phyloP scores from a whole-genome alignment of 92 coral and sea anemone species.

The Epizoanthus illoricatus region DNA sequence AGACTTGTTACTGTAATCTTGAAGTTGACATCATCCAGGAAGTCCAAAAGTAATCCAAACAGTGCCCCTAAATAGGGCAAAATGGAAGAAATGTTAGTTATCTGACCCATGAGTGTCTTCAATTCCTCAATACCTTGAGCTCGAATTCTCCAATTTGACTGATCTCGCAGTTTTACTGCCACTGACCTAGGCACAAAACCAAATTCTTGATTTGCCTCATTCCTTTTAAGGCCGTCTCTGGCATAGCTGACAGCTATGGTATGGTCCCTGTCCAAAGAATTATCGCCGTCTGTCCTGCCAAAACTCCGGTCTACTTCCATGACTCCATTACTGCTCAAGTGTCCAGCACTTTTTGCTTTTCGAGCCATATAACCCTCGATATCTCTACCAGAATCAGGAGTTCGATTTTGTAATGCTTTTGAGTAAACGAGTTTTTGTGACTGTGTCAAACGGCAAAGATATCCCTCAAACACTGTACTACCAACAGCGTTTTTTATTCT shows the following conservation, averaged over 20 bases:
- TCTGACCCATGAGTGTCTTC: slow-evolving; percentile 76
- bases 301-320: slow-evolving; percentile 39
- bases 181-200: slow-evolving; percentile 86
- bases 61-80: slow-evolving; percentile 83
- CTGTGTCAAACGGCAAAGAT: slow-evolving; percentile 76
- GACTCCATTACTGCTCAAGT: slow-evolving; percentile 78
- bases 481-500: slow-evolving; percentile 94
- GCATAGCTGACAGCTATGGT: slow-evolving; percentile 78
- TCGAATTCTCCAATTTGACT: slow-evolving; percentile 87
- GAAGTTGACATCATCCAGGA: slow-evolving; percentile 88
- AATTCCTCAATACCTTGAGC: slow-evolving; percentile 96
- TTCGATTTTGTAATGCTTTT: slow-evolving; percentile 73
- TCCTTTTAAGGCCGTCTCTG: slow-evolving; percentile 42
- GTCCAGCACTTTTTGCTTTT: slow-evolving; percentile 95
- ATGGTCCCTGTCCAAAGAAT: slow-evolving; percentile 75
- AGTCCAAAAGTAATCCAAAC: slow-evolving; percentile 77
- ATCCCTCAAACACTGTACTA: slow-evolving; percentile 72
- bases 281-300: slow-evolving; percentile 61
- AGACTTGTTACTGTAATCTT: slow-evolving; percentile 93
- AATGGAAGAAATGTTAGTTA: slow-evolving; percentile 66
- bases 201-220: slow-evolving; percentile 59
- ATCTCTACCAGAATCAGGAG: slow-evolving; percentile 54
- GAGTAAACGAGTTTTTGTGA: slow-evolving; percentile 70
- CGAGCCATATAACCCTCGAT: slow-evolving; percentile 68
- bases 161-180: slow-evolving; percentile 81